These are phyloP conservation scores for Drosophila truncata DNA, from an alignment of 1,140 invertebrate species.

Conservation along the genomic window DNA sequence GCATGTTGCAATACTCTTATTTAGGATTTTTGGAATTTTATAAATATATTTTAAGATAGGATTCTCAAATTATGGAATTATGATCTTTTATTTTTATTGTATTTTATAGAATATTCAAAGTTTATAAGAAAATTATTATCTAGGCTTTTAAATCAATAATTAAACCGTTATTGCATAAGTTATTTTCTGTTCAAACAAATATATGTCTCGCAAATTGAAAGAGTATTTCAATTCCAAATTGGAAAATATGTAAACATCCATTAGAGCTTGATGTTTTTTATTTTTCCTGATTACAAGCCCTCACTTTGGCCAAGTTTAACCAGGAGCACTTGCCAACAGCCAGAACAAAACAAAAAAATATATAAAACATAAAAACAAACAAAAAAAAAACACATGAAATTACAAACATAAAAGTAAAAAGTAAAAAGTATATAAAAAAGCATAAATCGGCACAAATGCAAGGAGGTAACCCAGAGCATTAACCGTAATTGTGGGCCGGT, in stretches of 20 bases:
- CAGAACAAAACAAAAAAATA: not conserved
- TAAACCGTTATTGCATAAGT: not conserved
- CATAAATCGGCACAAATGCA: constrained; percentile 19
- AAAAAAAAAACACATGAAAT: constrained; percentile 3
- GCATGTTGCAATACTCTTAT: not conserved
- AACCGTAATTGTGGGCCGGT: constrained; percentile 3
- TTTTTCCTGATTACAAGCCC: constrained; percentile 39
- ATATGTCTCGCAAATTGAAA: not conserved
- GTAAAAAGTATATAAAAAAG: constrained; percentile 12
- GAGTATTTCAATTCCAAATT: constrained; percentile 5
- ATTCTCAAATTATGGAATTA: no score
- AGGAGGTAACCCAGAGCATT: constrained; percentile 12
- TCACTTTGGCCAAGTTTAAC: constrained; percentile 27
- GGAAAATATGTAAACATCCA: constrained; percentile 2
- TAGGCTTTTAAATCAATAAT: not conserved
- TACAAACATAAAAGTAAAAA: constrained; percentile 4
- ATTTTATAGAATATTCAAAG: no score
- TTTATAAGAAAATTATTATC: not conserved
- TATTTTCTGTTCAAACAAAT: not conserved
- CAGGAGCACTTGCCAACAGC: constrained; percentile 15
- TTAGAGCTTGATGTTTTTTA: constrained; percentile 19
- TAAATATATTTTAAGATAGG: no score
- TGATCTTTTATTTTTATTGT: no score
- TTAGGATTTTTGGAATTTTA: not conserved
- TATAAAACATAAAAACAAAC: not conserved